Evolutionary conservation across 53 echinoderm and acorn worm species (phyloP), one percentile per base, ranked within the genome.

Genomic region (Mesocentrotus franciscanus): DNA sequence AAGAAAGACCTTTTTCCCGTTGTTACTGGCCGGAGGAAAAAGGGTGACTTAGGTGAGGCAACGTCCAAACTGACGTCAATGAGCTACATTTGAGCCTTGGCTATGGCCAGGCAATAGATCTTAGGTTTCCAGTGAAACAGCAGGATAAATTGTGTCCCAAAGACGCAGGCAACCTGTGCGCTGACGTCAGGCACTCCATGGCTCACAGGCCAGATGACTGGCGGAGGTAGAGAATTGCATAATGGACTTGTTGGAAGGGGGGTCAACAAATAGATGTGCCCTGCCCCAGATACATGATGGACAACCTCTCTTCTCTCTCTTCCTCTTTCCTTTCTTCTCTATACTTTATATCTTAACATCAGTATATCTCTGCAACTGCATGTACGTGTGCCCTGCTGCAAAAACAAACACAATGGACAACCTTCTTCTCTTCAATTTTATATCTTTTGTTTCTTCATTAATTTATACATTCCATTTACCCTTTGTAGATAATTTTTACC

Each of bases 21-120:
- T 81, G 81, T 42, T 42, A 39, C 81, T 33, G 81, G 81, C 81
- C 42, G 15, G 60, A 60, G 90, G 90, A 90, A 90, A 57, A 58
- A 56, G 60, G 60, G 60, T 60, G 90, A 90, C 14, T 30, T 58
- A 60, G 90, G 90, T 58, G 90, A 90, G 90, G 35, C 60, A 60
- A 8, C 60, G 90, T 11, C 90, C 90, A 58, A 90, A 60, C 90
- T 90, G 90, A 90, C 90, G 90, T 90, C 90, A 90, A 60, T 58
- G 57, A 14, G 60, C 90, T 90, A 35, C 90, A 58, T 58, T 60
- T 90, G 58, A 60, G 71, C 61, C 26, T 61, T 10, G 92, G 68
- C 35, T 70, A 61, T 70, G 92, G 34, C 92, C 92, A 42, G 61
- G 92, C 70, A 36, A 70, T 35, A 49, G 92, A 70, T 66, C 70